These are phyloP conservation scores for Paramuricea clavata DNA, from an alignment of 92 coral and sea anemone genomes.

Conservation along the genomic window DNA sequence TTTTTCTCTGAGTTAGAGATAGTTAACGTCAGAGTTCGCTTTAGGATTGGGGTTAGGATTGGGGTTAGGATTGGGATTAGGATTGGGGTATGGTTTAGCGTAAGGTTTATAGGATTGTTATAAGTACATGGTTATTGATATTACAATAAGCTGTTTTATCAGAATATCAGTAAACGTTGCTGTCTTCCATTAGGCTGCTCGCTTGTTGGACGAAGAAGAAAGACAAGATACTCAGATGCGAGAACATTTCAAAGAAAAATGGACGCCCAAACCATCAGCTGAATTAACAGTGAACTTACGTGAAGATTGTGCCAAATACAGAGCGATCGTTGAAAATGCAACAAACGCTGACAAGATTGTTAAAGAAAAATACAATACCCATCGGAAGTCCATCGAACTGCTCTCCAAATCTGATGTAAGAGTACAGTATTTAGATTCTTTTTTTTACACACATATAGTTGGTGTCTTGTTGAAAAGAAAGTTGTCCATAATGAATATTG, in stretches of 20 bases:
- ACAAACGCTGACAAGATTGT: conserved; percentile 91
- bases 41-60: no score
- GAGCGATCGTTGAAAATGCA: conserved; percentile 90
- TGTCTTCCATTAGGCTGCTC: conserved; percentile 69
- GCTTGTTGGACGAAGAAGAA: conserved; percentile 95
- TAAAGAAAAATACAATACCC: conserved; percentile 86
- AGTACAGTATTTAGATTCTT: background rate
- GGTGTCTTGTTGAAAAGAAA: no score
- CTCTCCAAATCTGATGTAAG: conserved; percentile 92
- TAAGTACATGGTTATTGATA: no score
- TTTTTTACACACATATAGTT: no score
- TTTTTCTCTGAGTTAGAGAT: no score
- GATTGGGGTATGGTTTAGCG: no score
- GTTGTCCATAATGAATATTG: no score
- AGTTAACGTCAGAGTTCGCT: no score
- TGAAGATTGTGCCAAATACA: conserved; percentile 87
- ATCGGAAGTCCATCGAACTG: conserved; percentile 87
- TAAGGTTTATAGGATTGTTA: no score
- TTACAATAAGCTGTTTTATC: no score
- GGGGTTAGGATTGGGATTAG: no score
- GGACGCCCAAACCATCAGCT: conserved; percentile 96
- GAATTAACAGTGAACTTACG: conserved; percentile 89
- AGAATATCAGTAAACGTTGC: background rate
- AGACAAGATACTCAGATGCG: conserved; percentile 96
- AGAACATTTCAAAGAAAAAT: conserved; percentile 84